These are phyloP conservation scores for Teinopalpus imperialis DNA, from an alignment of 2,888 invertebrate genomes.

Conservation along the genomic window DNA sequence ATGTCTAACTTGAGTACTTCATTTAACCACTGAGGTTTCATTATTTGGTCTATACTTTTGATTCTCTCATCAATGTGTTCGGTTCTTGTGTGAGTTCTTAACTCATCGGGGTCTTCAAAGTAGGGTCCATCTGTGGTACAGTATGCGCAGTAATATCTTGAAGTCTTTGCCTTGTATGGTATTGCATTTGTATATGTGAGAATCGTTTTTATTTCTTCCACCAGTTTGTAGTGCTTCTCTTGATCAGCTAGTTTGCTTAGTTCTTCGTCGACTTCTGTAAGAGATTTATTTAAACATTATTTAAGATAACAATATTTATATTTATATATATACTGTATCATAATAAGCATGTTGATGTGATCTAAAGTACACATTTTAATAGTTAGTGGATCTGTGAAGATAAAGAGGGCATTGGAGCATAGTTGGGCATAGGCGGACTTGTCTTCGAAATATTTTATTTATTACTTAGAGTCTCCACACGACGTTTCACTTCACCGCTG, in stretches of 20 bases:
- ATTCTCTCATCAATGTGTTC: constrained; percentile 40
- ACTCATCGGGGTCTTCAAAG: constrained; percentile 45
- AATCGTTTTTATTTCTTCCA: constrained; percentile 48
- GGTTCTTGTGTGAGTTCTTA: constrained; percentile 45
- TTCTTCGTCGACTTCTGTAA: constrained; percentile 25
- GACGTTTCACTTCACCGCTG: too few relatives aligned
- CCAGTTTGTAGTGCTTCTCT: constrained; percentile 34
- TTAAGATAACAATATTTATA: too few relatives aligned
- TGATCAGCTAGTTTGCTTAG: constrained; percentile 5
- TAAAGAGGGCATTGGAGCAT: too few relatives aligned
- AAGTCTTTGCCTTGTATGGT: constrained; percentile 48
- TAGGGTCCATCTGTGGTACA: constrained; percentile 41
- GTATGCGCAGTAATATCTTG: constrained; percentile 49
- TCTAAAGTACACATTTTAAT: too few relatives aligned
- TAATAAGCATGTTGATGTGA: too few relatives aligned
- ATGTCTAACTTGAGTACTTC: constrained; percentile 58
- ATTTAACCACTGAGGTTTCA: constrained; percentile 52
- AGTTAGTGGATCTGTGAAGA: too few relatives aligned
- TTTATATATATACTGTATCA: too few relatives aligned
- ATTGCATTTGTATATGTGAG: constrained; percentile 53
- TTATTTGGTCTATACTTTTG: constrained; percentile 40
- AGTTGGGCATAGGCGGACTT: too few relatives aligned
- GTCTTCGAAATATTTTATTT: too few relatives aligned
- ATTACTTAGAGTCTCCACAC: too few relatives aligned
- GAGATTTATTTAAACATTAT: background rate